phyloP scores from a whole-genome alignment of 2,888 invertebrate species.

The Tanytarsus gracilentus region DNA sequence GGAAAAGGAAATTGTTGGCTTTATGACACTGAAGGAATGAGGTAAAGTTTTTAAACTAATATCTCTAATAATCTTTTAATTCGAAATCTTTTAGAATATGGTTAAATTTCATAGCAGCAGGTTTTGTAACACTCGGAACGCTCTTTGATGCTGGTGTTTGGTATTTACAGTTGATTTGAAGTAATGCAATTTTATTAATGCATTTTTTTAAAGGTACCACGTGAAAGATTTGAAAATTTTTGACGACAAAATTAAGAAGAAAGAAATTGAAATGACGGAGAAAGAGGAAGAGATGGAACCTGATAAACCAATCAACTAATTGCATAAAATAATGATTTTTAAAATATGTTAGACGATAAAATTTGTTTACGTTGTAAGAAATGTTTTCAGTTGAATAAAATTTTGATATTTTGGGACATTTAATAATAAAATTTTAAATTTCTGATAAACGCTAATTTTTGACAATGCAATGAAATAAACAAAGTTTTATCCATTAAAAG shows the following conservation, averaged over 20 bases:
- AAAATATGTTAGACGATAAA: background rate
- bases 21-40: constrained; percentile 55
- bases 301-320: constrained; percentile 9
- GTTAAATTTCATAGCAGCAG: constrained; percentile 56
- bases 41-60: constrained; percentile 33
- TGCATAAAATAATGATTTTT: background rate
- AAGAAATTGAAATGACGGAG: constrained; percentile 39
- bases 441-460: too few species aligned
- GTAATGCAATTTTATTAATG: too few species aligned
- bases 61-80: background rate
- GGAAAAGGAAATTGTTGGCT: constrained; percentile 66
- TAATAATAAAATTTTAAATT: too few species aligned
- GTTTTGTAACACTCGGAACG: constrained; percentile 54
- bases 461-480: too few species aligned
- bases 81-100: constrained; percentile 33
- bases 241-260: constrained; percentile 49
- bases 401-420: too few species aligned
- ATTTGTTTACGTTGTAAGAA: background rate
- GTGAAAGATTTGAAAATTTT: constrained; percentile 60
- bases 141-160: constrained; percentile 58
- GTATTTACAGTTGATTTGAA: too few species aligned
- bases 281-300: constrained; percentile 37
- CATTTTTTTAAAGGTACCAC: too few species aligned
- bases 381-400: background rate
- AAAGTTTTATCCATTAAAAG: too few species aligned